A percentile compares a stretch with the other conserved stretches of the same genome.
Conservation (phyloP, 1,140 invertebrate genomes). For the Drosophila willistoni region DNA sequence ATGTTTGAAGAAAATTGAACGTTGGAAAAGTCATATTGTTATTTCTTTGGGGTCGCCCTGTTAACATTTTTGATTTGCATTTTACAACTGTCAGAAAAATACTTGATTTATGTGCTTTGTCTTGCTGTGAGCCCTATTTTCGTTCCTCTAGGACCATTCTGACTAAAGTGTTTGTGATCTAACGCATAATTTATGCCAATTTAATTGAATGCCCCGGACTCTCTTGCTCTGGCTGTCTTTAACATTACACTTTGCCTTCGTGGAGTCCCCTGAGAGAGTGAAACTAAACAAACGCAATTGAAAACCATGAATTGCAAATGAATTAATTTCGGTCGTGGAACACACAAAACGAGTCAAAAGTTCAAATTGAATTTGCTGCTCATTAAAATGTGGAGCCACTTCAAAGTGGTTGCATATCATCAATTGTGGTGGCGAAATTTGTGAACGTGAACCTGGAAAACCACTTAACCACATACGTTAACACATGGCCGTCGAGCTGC, state of each 20-base stretch:
- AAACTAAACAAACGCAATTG: slow-evolving; percentile 69
- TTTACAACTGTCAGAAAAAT: slow-evolving; percentile 61
- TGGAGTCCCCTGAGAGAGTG: slow-evolving; percentile 17
- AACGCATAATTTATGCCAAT: slow-evolving; percentile 72
- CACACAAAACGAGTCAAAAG: slow-evolving; percentile 54
- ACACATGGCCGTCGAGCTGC: slow-evolving; percentile 27
- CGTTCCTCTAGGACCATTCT: slow-evolving; percentile 9
- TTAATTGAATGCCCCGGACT: slow-evolving; percentile 59
- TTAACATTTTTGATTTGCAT: slow-evolving; percentile 67
- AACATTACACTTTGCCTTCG: background rate
- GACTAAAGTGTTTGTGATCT: slow-evolving; percentile 44
- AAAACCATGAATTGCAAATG: slow-evolving; percentile 78
- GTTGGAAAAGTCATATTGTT: background rate
- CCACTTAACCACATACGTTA: slow-evolving; percentile 68
- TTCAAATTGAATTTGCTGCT: slow-evolving; percentile 77
- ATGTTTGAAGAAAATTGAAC: background rate
- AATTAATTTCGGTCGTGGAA: slow-evolving; percentile 53
- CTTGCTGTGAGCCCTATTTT: background rate
- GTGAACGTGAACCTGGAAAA: slow-evolving; percentile 61
- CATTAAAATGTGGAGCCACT: slow-evolving; percentile 69
- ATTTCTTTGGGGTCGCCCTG: slow-evolving; percentile 34
- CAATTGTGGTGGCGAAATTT: slow-evolving; percentile 21
- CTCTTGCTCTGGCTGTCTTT: background rate
- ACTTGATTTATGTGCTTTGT: slow-evolving; percentile 59
- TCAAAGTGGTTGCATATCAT: slow-evolving; percentile 40